Evolutionary conservation across 92 coral and sea anemone species (phyloP).

Genomic region (Phymanthus crucifer): DNA sequence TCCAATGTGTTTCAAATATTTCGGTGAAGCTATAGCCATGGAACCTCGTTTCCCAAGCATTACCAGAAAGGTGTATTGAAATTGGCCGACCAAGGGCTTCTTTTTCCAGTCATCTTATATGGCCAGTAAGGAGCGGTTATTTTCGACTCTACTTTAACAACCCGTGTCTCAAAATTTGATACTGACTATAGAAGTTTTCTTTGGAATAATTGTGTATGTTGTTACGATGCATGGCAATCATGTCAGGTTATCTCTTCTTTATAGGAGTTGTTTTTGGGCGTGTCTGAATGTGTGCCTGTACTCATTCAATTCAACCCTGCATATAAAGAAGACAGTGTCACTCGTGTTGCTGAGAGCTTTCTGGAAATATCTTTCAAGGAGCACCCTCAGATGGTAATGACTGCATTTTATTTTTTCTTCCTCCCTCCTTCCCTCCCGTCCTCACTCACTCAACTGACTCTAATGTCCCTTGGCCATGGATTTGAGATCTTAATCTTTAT

Average conservation of each 20-base stretch:
- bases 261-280: constrained; percentile 77
- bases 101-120: too few species aligned
- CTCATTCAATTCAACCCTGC: constrained; percentile 95
- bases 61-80: too few species aligned
- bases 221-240: neutral
- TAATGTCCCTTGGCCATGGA: neutral
- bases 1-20: neutral
- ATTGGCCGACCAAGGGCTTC: too few species aligned
- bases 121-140: too few species aligned
- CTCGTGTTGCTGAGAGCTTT: constrained; percentile 81
- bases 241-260: neutral
- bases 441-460: constrained; percentile 7
- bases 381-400: constrained; percentile 81
- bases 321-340: constrained; percentile 82
- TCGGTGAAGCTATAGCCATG: too few species aligned
- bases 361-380: constrained; percentile 82
- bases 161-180: too few species aligned
- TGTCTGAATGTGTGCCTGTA: constrained; percentile 82
- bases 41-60: too few species aligned
- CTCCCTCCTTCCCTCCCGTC: neutral
- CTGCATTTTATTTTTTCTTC: neutral
- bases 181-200: too few species aligned
- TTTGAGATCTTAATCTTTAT: neutral
- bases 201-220: too few species aligned
- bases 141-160: too few species aligned